phyloP scores from a whole-genome alignment of 64 coral and sea anemone species.

The Cladopsammia gracilis region DNA sequence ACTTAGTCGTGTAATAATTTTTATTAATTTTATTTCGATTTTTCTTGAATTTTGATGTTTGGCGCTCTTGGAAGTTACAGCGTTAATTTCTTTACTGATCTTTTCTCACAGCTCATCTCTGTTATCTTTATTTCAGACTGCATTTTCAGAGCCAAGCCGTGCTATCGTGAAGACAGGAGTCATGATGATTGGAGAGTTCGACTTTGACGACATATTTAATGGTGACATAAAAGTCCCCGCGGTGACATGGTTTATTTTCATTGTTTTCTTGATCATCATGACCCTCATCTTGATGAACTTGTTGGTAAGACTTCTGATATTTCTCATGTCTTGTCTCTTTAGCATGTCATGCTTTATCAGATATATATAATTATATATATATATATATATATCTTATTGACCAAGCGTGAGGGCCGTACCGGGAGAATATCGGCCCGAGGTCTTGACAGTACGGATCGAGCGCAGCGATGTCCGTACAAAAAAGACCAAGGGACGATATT shows the following conservation, averaged over 20 bases:
- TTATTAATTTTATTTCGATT: too few relatives aligned
- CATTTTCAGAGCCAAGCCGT: slow-evolving; percentile 62
- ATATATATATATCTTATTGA: too few relatives aligned
- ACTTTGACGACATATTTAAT: slow-evolving; percentile 82
- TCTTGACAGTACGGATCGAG: too few relatives aligned
- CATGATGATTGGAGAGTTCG: slow-evolving; percentile 99
- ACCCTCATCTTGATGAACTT: slow-evolving; percentile 93
- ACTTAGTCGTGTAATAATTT: too few relatives aligned
- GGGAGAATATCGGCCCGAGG: neutral
- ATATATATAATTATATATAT: neutral
- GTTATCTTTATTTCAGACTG: slow-evolving; percentile 25
- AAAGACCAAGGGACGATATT: too few relatives aligned
- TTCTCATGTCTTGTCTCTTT: neutral
- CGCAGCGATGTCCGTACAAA: too few relatives aligned
- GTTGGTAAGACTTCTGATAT: slow-evolving; percentile 49
- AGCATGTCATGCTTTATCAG: too few relatives aligned
- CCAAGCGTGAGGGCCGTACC: neutral
- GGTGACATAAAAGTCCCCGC: slow-evolving; percentile 13
- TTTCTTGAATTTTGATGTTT: too few relatives aligned
- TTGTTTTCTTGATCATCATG: slow-evolving; percentile 80
- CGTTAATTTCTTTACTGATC: neutral
- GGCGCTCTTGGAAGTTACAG: too few relatives aligned
- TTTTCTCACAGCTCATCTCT: neutral
- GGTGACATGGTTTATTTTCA: slow-evolving; percentile 82
- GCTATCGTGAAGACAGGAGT: slow-evolving; percentile 90